Percentiles rank a stretch among this genome's conserved stretches.
phyloP scores from a whole-genome alignment of 2,113 vertebrate genomes.

The Scytalopus superciliaris region DNA sequence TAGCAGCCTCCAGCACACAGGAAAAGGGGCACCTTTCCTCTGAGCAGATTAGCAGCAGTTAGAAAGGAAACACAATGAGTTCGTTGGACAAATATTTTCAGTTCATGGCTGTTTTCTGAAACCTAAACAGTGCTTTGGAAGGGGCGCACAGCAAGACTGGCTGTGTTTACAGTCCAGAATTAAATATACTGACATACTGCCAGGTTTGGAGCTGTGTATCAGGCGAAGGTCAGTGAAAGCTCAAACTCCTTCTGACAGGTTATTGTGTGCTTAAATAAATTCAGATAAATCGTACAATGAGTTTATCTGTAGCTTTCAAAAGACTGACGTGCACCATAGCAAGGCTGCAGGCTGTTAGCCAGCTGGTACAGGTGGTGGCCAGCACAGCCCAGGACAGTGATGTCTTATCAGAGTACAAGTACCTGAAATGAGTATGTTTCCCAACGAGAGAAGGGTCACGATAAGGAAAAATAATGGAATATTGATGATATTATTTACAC shows the following conservation, averaged over 20 bases:
- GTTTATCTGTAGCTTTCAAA: conserved; percentile 18
- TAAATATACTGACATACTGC: background rate
- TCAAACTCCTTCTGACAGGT: background rate
- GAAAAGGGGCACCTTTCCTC: background rate
- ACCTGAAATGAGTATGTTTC: background rate
- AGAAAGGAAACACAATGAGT: background rate
- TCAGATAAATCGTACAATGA: background rate
- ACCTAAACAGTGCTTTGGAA: background rate
- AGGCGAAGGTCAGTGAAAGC: conserved; percentile 12
- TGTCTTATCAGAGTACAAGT: background rate
- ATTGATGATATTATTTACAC: background rate
- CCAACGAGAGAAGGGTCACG: background rate
- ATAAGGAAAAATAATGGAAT: background rate
- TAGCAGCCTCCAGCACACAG: background rate
- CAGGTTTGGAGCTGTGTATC: background rate
- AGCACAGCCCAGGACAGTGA: background rate
- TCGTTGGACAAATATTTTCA: background rate
- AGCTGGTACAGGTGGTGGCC: background rate
- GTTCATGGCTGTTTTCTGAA: background rate
- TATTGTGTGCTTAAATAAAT: conserved; percentile 26
- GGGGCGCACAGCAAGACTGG: background rate
- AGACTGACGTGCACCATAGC: background rate
- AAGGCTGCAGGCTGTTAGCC: background rate
- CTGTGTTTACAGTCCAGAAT: conserved; percentile 2
- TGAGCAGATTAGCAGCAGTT: background rate